Base-by-base conservation (phyloP, 2,797 vertebrate genomes). In the Molossus molossus region DNA sequence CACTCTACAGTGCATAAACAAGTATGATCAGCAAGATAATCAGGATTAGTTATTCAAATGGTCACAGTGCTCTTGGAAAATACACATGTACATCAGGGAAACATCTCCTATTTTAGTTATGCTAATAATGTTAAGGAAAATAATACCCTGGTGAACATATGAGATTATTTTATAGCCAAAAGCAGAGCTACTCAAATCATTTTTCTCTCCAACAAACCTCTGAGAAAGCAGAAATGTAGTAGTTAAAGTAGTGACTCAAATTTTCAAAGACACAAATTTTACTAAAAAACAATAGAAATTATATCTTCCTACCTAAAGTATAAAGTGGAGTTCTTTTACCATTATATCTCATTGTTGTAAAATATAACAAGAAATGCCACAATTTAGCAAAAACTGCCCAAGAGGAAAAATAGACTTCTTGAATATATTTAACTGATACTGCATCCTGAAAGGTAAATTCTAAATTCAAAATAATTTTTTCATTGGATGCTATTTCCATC, bases 131-230 rank as follows among this genome's bases (percentile, higher is more conserved):
- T 73, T 55, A 91, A 65, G 33, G 29, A 21, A 73, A 73, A 89
- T 88, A 93, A 62, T 58, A 48, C 29, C 21, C 25, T 85, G 25
- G 45, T n/a, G 67, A 85, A 77, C 64, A 0, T 64, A 96, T 73
- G 87, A n/a, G 53, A 87, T 73, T 29, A 50, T 96, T 95, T 95
- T 6, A n/a, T 20, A 96, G 88, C 29, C 53, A 27, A 77, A 91
- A 73, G 23, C 40, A 57, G 15, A 94, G 50, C 27, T 77, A 70
- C 25, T 82, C 8, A 73, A 75, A 77, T 81, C 27, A 73, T 62
- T 67, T 69, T 88, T 55, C 69, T 92, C 65, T 82, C 25, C 9
- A 90, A 48, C 25, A 79, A 55, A 80, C 13, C 50, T 65, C 80
- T 29, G 88, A 88, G 60, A 92, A 92, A 57, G 73, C 13, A 53